Base-by-base conservation (phyloP, 2,888 invertebrate species). In the Orchestes rusci region DNA sequence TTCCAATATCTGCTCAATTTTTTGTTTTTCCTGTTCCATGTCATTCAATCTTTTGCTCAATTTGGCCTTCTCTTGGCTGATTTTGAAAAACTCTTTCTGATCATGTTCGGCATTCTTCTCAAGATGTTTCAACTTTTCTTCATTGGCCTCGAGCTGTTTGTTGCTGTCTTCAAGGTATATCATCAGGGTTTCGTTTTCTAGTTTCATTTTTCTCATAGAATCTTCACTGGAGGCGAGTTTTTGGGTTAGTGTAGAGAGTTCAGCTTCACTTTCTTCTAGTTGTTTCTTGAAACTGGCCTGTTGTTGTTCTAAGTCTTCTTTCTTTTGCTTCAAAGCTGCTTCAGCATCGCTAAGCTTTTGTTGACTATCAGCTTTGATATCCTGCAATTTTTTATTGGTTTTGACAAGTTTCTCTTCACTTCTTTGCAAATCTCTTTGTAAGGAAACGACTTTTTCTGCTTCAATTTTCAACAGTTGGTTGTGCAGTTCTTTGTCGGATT, bases 251-350 rank as follows among this genome's bases (percentile, higher is more conserved):
- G 10, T 23, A 23, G 7, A 5, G 10, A 23, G 23, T 23, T 23
- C 23, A 53, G 31, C 23, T 35, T 47, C 4, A 46, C 29, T 5
- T 19, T 5, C 3, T 8, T 44, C 12, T 30, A 10, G 30, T 30
- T 30, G 7, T 30, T 30, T 30, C 30, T 30, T 30, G n/a, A n/a
- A n/a, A n/a, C n/a, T n/a, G n/a, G n/a, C n/a, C 30, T 23, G 7
- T 23, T 23, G 23, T 23, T 23, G 10, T 5, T 23, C 23, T 23
- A 5, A 23, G 23, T 23, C 10, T 10, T 23, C 10, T 23, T 23
- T 10, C 23, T 7, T 7, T 23, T 23, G 23, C 10, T 23, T 23
- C 23, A 10, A 23, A 10, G 23, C 23, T 10, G 5, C 23, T 23
- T 23, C 23, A 23, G 10, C 7, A 23, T 5, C 23, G 3, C 10